Evolutionary conservation across 2,797 vertebrate genomes (phyloP).

Genomic region (Sebastes flavidus): DNA sequence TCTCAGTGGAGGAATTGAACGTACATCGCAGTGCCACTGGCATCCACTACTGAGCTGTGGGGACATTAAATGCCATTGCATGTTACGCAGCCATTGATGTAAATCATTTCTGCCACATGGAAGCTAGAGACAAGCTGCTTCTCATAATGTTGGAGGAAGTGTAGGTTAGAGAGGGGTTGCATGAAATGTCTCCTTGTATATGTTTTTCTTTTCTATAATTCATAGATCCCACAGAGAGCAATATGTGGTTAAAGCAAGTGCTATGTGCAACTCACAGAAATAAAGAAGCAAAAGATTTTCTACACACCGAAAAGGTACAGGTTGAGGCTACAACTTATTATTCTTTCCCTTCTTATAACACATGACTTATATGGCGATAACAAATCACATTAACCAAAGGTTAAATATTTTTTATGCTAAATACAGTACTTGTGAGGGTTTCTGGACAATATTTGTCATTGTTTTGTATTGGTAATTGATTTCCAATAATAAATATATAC

Average conservation of each 20-base stretch:
- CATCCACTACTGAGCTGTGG: conserved; percentile 70
- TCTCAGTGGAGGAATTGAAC: conserved; percentile 72
- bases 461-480: too few species aligned
- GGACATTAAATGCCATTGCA: conserved; percentile 82
- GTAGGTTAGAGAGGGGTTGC: conserved; percentile 29
- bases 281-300: not conserved
- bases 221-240: conserved; percentile 9
- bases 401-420: too few species aligned
- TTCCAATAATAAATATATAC: too few species aligned
- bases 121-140: conserved; percentile 73
- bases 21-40: conserved; percentile 72
- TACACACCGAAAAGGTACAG: not conserved
- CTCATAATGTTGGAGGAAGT: conserved; percentile 60
- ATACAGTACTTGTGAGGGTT: too few species aligned
- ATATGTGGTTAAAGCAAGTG: not conserved
- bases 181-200: conserved; percentile 41
- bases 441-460: too few species aligned
- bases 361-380: not conserved
- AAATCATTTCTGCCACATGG: conserved; percentile 75
- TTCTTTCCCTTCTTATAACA: not conserved
- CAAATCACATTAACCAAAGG: not conserved
- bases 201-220: conserved; percentile 16
- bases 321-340: not conserved
- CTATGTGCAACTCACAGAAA: not conserved
- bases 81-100: conserved; percentile 69